phyloP scores from a whole-genome alignment of 1,140 invertebrate species.

The Caenorhabditis briggsae region DNA sequence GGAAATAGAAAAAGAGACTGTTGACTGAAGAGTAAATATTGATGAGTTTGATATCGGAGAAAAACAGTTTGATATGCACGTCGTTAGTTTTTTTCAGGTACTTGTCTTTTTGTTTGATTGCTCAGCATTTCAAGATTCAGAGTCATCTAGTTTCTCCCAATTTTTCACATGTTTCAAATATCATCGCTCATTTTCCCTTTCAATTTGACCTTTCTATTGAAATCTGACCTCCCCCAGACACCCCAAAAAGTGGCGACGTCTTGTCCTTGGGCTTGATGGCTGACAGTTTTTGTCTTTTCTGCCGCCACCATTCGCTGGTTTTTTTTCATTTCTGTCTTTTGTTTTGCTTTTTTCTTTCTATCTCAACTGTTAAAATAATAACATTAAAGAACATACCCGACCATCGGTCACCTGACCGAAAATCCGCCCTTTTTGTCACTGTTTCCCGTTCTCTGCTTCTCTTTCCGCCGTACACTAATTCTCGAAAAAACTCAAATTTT shows the following conservation, averaged over 20 bases:
- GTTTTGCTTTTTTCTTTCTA: slow-evolving; percentile 23
- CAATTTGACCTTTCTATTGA: background rate
- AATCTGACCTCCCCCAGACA: slow-evolving; percentile 1
- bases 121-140: too few species aligned
- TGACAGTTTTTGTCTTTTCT: background rate
- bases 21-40: too few species aligned
- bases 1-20: too few species aligned
- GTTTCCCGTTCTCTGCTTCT: background rate
- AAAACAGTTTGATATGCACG: too few species aligned
- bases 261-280: slow-evolving; percentile 18
- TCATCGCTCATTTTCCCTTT: slow-evolving; percentile 4
- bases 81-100: too few species aligned
- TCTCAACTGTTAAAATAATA: background rate
- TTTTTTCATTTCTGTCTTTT: slow-evolving; percentile 27
- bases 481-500: background rate
- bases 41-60: too few species aligned
- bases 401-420: slow-evolving; percentile 7
- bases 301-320: background rate
- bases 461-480: background rate
- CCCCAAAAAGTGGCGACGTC: background rate
- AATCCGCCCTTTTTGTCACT: slow-evolving; percentile 3
- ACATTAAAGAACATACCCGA: background rate
- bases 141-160: too few species aligned
- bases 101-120: too few species aligned
- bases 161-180: too few species aligned